Conservation (phyloP, 2,797 vertebrate species). For the Spatula versicolor region DNA sequence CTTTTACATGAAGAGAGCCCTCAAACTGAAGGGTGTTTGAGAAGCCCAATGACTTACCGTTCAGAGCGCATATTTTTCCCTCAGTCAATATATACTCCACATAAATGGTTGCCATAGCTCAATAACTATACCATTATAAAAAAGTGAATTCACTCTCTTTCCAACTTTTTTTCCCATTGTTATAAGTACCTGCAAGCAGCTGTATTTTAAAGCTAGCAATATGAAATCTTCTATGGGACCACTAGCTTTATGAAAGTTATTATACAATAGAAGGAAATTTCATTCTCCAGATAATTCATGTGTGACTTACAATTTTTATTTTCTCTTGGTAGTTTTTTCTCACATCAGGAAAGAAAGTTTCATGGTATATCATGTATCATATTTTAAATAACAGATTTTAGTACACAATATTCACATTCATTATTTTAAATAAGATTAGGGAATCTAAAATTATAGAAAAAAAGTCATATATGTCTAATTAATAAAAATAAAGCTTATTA, state of each 20-base stretch:
- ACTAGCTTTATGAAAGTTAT: not conserved
- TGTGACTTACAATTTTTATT: not conserved
- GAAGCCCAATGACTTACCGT: not conserved
- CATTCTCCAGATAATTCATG: not conserved
- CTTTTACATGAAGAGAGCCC: not conserved
- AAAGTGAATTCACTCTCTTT: not conserved
- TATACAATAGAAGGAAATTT: not conserved
- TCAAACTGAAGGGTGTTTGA: not conserved
- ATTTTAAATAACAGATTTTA: conserved; percentile 35
- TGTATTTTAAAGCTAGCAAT: conserved; percentile 5
- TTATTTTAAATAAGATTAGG: not conserved
- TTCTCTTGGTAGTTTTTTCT: not conserved
- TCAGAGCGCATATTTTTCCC: not conserved
- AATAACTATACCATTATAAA: not conserved
- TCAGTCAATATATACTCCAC: not conserved
- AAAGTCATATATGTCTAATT: not conserved
- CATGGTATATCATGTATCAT: not conserved
- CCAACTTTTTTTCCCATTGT: not conserved
- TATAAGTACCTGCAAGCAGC: not conserved
- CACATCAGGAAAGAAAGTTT: not conserved
- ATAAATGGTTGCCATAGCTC: not conserved
- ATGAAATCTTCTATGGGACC: conserved; percentile 10
- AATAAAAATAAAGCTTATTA: not conserved
- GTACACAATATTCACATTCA: not conserved
- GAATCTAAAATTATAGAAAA: not conserved